phyloP scores from a whole-genome alignment of 2,113 vertebrate genomes.

The Pyrgilauda ruficollis region DNA sequence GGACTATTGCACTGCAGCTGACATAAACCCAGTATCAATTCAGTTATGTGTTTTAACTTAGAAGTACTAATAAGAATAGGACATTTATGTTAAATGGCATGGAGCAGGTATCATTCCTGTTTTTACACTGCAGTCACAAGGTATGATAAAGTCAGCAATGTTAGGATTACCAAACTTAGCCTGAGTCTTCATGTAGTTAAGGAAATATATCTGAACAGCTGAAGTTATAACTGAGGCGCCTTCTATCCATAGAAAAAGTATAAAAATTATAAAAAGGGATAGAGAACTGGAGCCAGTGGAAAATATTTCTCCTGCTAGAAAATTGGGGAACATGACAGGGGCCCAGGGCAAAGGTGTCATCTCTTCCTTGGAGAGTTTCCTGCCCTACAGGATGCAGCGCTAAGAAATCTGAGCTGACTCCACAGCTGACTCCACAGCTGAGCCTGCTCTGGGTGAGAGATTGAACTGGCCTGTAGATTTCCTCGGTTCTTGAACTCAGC shows the following conservation, averaged over 20 bases:
- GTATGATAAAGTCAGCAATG: not conserved
- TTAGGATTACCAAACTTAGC: not conserved
- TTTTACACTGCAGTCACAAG: not conserved
- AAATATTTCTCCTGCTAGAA: rapidly evolving
- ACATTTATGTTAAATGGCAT: not conserved
- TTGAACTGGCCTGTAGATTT: not conserved
- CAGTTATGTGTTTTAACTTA: not conserved
- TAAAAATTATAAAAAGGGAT: not conserved
- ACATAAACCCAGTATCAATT: not conserved
- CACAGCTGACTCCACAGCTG: not conserved
- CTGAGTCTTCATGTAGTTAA: not conserved
- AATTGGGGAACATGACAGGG: rapidly evolving
- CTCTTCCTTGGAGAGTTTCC: not conserved
- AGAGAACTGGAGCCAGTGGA: not conserved
- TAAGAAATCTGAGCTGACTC: not conserved
- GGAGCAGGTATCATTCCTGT: not conserved
- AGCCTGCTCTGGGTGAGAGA: not conserved
- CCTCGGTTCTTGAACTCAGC: not conserved
- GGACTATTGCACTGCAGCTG: not conserved
- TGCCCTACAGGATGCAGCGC: not conserved
- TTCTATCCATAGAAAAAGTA: not conserved
- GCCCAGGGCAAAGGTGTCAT: rapidly evolving
- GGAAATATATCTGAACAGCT: not conserved
- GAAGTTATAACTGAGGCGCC: not conserved
- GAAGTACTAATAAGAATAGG: not conserved